phyloP scores from a whole-genome alignment of 2,888 invertebrate genomes.

The Sepiola atlantica region DNA sequence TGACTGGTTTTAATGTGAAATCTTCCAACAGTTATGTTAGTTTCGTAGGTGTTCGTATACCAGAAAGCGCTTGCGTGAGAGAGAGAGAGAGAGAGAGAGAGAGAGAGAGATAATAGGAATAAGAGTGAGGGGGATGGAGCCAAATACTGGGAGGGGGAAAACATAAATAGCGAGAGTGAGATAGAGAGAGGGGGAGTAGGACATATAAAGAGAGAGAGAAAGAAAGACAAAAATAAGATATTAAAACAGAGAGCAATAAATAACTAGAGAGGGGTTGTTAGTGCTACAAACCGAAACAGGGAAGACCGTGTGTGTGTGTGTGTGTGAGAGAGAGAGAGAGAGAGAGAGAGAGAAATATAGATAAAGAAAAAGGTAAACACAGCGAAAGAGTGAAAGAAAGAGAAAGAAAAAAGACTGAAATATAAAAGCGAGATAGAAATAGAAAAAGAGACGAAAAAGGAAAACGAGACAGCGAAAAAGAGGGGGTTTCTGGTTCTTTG shows the following conservation, averaged over 20 bases:
- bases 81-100: neutral
- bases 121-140: neutral
- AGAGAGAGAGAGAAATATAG: neutral
- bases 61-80: neutral
- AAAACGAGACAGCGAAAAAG: too few species aligned
- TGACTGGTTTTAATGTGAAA: slow-evolving; percentile 2
- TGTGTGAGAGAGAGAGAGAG: neutral
- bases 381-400: neutral
- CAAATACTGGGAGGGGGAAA: neutral
- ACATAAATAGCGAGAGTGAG: neutral
- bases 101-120: neutral
- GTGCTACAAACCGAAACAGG: too few species aligned
- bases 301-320: neutral
- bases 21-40: neutral
- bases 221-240: neutral
- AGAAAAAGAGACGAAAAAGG: too few species aligned
- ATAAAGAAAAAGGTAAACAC: neutral
- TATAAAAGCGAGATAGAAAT: too few species aligned
- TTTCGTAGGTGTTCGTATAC: neutral
- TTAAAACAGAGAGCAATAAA: neutral
- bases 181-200: neutral
- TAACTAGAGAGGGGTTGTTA: neutral
- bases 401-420: too few species aligned
- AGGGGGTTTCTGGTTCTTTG: too few species aligned
- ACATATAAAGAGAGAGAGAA: neutral